phyloP scores from a whole-genome alignment of 1,140 invertebrate species.

The Drosophila malerkotliana region DNA sequence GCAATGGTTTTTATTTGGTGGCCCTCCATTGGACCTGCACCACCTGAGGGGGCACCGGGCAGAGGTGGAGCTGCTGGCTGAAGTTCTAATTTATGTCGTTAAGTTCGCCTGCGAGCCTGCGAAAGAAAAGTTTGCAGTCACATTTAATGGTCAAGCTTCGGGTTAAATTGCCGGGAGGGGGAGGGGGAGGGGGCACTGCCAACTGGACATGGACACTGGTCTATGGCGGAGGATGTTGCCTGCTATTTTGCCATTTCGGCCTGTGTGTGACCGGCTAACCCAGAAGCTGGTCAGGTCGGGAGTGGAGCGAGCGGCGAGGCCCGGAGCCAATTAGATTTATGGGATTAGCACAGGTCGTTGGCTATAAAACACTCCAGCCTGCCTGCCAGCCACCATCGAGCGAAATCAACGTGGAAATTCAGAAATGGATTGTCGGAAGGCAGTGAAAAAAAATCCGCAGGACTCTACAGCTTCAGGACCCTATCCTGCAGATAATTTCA shows the following conservation, averaged over 20 bases:
- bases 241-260: conserved; percentile 16
- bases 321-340: conserved; percentile 73
- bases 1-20: conserved; percentile 55
- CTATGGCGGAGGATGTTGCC: conserved; percentile 14
- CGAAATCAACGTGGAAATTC: conserved; percentile 45
- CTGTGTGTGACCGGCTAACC: conserved; percentile 63
- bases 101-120: conserved; percentile 31
- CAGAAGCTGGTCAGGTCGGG: conserved; percentile 52
- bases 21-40: conserved; percentile 8
- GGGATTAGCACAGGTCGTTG: conserved; percentile 67
- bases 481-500: too few species aligned
- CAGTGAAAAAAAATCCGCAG: neutral
- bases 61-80: conserved; percentile 11
- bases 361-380: conserved; percentile 51
- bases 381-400: conserved; percentile 31
- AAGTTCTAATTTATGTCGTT: conserved; percentile 73
- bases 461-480: too few species aligned
- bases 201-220: conserved; percentile 35
- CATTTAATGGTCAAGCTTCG: conserved; percentile 54
- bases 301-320: conserved; percentile 2
- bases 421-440: conserved; percentile 11
- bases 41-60: conserved; percentile 22
- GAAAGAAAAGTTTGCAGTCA: conserved; percentile 53
- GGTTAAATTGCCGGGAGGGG: conserved; percentile 9
- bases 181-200: conserved; percentile 1